These are phyloP conservation scores for Dicyrtomina minuta DNA, from an alignment of 2,888 invertebrate species.

Conservation along the genomic window DNA sequence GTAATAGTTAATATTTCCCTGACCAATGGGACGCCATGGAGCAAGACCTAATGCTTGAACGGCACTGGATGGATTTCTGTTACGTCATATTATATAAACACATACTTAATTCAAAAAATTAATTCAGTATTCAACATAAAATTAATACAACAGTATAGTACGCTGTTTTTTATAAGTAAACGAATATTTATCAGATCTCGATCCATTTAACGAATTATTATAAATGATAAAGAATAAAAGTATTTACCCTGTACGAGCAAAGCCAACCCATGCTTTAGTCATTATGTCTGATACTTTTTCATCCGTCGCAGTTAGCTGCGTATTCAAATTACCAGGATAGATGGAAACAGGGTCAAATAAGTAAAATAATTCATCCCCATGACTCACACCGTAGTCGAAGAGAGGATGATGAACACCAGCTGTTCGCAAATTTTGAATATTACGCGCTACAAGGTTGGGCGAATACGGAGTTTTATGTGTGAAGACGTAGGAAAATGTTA, in stretches of 20 bases:
- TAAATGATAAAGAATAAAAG: not conserved
- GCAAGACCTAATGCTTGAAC: constrained; percentile 14
- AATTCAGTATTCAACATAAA: not conserved
- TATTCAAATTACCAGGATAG: constrained; percentile 13
- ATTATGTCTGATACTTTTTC: constrained; percentile 43
- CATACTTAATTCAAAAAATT: constrained; percentile 4
- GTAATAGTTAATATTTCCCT: constrained; percentile 48
- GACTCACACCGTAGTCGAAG: constrained; percentile 44
- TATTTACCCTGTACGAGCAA: constrained; percentile 43
- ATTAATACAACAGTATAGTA: too few relatives aligned
- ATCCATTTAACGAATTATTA: too few relatives aligned
- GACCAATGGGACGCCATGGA: constrained; percentile 45
- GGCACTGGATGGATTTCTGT: constrained; percentile 21
- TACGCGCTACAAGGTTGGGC: constrained; percentile 32
- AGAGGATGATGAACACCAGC: constrained; percentile 42
- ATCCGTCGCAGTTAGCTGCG: constrained; percentile 36
- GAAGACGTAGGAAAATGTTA: constrained; percentile 47
- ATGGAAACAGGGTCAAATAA: constrained; percentile 45
- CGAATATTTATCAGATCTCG: too few relatives aligned
- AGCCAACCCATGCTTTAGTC: constrained; percentile 42
- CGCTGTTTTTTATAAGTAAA: too few relatives aligned
- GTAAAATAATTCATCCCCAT: constrained; percentile 48
- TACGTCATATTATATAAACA: too few relatives aligned
- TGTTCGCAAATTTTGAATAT: constrained; percentile 36
- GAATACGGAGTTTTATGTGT: constrained; percentile 46